These are phyloP conservation scores for Iphiclides podalirius DNA, from an alignment of 2,888 invertebrate species.

Conservation along the genomic window DNA sequence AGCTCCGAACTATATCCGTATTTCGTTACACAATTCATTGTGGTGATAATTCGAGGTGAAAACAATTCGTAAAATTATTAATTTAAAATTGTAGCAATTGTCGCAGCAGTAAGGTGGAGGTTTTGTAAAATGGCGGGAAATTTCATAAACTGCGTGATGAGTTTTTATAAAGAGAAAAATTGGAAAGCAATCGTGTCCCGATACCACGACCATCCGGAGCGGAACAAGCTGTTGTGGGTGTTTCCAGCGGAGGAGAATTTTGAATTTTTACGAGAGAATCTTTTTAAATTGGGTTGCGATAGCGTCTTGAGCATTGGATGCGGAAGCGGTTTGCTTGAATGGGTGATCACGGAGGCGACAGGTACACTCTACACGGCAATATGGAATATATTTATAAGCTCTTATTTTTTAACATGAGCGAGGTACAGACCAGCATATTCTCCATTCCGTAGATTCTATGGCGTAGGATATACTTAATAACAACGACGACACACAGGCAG, in stretches of 20 bases:
- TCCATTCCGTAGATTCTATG: no score
- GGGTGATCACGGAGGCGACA: conserved; percentile 84
- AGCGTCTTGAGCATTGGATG: conserved; percentile 87
- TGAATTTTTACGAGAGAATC: conserved; percentile 70
- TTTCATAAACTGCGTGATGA: conserved; percentile 56
- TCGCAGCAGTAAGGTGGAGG: no score
- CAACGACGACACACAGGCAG: no score
- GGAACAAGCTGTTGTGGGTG: conserved; percentile 85
- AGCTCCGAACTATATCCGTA: conserved; percentile 14
- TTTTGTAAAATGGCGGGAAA: conserved; percentile 60
- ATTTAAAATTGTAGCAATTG: no score
- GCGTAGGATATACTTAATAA: no score
- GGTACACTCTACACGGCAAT: conserved; percentile 71
- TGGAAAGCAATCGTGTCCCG: conserved; percentile 70
- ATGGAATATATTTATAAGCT: no score
- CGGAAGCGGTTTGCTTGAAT: conserved; percentile 90
- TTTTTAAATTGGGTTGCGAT: conserved; percentile 62
- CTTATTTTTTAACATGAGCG: no score
- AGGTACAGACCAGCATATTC: no score
- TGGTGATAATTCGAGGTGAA: conserved; percentile 2
- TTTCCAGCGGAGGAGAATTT: conserved; percentile 85
- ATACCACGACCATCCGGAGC: conserved; percentile 72
- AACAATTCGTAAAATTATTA: neutral
- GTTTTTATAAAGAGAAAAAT: conserved; percentile 58
- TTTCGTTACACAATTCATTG: conserved; percentile 8